A percentile compares a stretch with the other conserved stretches of the same genome.
These are phyloP conservation scores for Corvus hawaiiensis DNA, from an alignment of 2,113 vertebrate genomes.

Conservation along the genomic window DNA sequence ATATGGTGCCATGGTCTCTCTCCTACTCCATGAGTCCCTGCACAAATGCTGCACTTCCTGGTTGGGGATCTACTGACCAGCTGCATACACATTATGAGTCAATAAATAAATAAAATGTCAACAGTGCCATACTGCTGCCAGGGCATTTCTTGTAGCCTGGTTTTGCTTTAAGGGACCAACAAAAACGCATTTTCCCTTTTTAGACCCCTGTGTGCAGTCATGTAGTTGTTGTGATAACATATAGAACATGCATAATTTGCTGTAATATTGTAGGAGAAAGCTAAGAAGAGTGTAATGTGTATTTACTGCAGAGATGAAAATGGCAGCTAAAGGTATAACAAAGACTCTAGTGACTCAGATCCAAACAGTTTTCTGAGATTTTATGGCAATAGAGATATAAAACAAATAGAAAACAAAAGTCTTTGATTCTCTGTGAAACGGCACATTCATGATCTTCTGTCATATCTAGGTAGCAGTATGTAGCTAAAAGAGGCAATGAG, in stretches of 20 bases:
- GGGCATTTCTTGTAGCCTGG: not conserved
- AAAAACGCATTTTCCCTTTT: not conserved
- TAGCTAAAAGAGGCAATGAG: not conserved
- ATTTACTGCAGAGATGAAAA: not conserved
- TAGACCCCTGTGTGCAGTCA: not conserved
- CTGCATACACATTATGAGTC: not conserved
- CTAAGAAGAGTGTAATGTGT: not conserved
- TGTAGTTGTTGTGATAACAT: not conserved
- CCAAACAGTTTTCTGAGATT: not conserved
- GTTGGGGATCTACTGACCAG: not conserved
- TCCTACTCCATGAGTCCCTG: not conserved
- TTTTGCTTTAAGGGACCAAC: not conserved
- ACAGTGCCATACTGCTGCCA: not conserved
- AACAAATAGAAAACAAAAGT: not conserved
- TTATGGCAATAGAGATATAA: not conserved
- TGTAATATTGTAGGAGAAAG: not conserved
- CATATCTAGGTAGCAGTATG: not conserved
- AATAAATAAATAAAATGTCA: not conserved
- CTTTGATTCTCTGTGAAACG: not conserved
- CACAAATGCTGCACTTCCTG: not conserved
- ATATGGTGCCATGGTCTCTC: rapidly evolving
- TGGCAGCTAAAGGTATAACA: not conserved
- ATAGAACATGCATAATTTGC: not conserved
- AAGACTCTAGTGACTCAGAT: not conserved
- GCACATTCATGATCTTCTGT: not conserved